Base-by-base conservation (phyloP, 2,888 invertebrate genomes). In the Arenicola marina region DNA sequence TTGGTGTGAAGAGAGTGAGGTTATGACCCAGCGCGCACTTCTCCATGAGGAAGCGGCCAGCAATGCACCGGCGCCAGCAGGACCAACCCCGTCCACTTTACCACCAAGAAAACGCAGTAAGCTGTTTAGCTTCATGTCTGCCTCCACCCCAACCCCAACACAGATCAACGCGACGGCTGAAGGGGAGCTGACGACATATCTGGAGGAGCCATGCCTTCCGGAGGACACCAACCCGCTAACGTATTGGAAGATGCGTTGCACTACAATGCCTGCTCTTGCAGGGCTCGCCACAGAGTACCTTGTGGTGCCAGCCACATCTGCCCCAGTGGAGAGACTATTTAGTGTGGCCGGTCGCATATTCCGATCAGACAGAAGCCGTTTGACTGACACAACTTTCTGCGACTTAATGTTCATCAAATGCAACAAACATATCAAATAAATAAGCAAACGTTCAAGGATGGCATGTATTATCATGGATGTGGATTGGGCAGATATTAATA, bases 311-410 rank as follows among this genome's bases (percentile, higher is more conserved):
- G 26, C 48, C n/a, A 48, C 48, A 31, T 53, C 53, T 18, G 53
- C 53, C 31, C 53, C 31, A 31, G 53, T 53, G 24, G 53, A 53
- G 24, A 7, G 53, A 4, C 32, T 53, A 11, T 53, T 31, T 32
- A 31, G 31, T 15, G 32, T 53, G 4, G 53, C 31, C 15, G 53
- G 53, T 7, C 28, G 24, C 11, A 32, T 31, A 11, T 53, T 31
- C 32, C 28, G 53, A 53, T 4, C 53, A 28, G 53, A 53, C 53
- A 53, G 18, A 18, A 15, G 38, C 18, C 38, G 38, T 18, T 24
- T 24, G 7, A 48, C 15, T 48, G 48, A 48, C 24, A 24, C 48
- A 11, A 48, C 15, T 7, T 48, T 48, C 26, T 11, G 24, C 11
- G 26, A 11, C 26, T 24, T 48, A 24, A 48, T n/a, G n/a, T 21